Conservation (phyloP, 2,797 vertebrate genomes). For the Buceros bicornis region DNA sequence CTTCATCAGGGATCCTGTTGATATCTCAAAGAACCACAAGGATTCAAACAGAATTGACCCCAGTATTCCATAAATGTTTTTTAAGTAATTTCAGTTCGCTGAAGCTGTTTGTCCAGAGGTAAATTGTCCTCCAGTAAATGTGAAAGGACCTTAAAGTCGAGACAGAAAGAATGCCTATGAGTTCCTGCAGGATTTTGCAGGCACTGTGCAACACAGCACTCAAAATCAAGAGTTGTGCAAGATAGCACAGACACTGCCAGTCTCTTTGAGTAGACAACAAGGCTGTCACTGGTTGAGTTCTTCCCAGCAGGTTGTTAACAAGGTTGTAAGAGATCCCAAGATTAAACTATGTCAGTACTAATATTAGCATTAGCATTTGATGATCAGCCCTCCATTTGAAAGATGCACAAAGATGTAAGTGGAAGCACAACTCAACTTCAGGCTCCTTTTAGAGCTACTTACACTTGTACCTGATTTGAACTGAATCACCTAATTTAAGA, state of each 20-base stretch:
- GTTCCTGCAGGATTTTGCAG: background rate
- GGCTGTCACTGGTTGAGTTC: background rate
- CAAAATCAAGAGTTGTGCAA: background rate
- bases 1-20: background rate
- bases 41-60: background rate
- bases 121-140: background rate
- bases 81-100: background rate
- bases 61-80: background rate
- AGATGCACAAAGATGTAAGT: background rate
- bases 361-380: background rate
- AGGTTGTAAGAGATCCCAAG: background rate
- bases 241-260: background rate
- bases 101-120: background rate
- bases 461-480: background rate
- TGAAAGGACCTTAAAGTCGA: background rate
- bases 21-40: background rate
- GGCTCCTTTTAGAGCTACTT: background rate
- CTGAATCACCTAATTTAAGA: conserved; percentile 9
- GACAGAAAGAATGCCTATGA: background rate
- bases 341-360: background rate
- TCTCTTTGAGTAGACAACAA: background rate
- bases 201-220: background rate
- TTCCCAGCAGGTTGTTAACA: background rate
- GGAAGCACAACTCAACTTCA: background rate
- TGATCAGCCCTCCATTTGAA: background rate